Percentiles rank a stretch among this genome's conserved stretches.
phyloP scores from a whole-genome alignment of 2,888 invertebrate species.

The Argyresthia albistria region DNA sequence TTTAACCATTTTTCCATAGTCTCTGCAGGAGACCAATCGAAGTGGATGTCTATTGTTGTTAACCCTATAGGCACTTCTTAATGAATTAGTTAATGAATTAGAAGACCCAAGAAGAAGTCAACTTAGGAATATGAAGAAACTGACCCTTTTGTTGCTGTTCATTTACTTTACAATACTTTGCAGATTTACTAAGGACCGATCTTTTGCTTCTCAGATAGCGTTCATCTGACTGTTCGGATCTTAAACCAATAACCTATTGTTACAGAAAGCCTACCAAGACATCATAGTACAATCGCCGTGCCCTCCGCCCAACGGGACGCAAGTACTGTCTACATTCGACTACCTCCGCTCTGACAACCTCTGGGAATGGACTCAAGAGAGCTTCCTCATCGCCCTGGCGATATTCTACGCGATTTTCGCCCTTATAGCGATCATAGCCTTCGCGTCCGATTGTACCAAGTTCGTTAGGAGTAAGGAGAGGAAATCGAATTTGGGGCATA shows the following conservation, averaged over 20 bases:
- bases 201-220: background rate
- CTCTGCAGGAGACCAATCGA: too few species aligned
- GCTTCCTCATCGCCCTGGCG: conserved; percentile 73
- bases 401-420: conserved; percentile 76
- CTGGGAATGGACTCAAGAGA: conserved; percentile 67
- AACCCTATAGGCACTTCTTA: too few species aligned
- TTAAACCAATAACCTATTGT: conserved; percentile 11
- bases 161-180: too few species aligned
- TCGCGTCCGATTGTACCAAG: conserved; percentile 72
- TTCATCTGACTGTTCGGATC: too few species aligned
- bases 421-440: conserved; percentile 72
- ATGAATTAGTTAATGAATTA: too few species aligned
- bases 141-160: too few species aligned
- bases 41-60: too few species aligned
- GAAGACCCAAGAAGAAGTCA: too few species aligned
- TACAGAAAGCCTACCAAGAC: conserved; percentile 87
- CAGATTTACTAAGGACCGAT: too few species aligned
- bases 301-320: conserved; percentile 84
- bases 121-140: too few species aligned
- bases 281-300: conserved; percentile 89
- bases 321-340: conserved; percentile 70
- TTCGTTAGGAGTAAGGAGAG: conserved; percentile 66
- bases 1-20: too few species aligned
- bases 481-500: conserved; percentile 57
- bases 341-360: conserved; percentile 44